phyloP scores from a whole-genome alignment of 2,113 vertebrate species.

The Spea bombifrons region DNA sequence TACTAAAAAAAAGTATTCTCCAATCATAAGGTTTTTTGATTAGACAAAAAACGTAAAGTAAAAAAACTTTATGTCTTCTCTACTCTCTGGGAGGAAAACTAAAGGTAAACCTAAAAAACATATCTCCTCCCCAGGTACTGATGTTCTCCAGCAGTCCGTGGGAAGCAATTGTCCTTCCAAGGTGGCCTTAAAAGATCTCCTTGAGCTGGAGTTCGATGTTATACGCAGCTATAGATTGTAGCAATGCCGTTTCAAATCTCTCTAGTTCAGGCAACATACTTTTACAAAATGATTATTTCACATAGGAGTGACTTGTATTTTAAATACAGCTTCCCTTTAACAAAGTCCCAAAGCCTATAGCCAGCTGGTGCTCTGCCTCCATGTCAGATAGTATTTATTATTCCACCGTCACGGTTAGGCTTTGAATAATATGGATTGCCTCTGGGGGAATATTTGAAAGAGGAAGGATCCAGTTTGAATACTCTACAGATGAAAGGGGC shows the following conservation, averaged over 20 bases:
- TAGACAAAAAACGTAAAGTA: too few species aligned
- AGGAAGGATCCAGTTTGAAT: constrained; percentile 60
- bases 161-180: too few species aligned
- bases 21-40: too few species aligned
- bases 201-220: too few species aligned
- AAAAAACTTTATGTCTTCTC: too few species aligned
- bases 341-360: constrained; percentile 53
- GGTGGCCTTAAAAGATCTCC: too few species aligned
- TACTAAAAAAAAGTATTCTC: too few species aligned
- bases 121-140: too few species aligned
- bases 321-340: constrained; percentile 34
- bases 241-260: not conserved
- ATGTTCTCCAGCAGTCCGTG: too few species aligned
- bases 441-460: constrained; percentile 60
- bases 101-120: too few species aligned
- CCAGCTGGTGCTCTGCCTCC: constrained; percentile 53
- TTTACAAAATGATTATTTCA: not conserved
- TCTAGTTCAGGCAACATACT: not conserved
- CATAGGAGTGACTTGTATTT: not conserved
- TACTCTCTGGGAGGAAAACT: too few species aligned
- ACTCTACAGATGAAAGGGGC: constrained; percentile 58
- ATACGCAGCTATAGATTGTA: not conserved
- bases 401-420: constrained; percentile 57
- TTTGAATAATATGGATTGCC: constrained; percentile 62
- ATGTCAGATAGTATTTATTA: constrained; percentile 53